Base-by-base conservation (phyloP, 2,888 invertebrate genomes). In the Cynaeus angustus region DNA sequence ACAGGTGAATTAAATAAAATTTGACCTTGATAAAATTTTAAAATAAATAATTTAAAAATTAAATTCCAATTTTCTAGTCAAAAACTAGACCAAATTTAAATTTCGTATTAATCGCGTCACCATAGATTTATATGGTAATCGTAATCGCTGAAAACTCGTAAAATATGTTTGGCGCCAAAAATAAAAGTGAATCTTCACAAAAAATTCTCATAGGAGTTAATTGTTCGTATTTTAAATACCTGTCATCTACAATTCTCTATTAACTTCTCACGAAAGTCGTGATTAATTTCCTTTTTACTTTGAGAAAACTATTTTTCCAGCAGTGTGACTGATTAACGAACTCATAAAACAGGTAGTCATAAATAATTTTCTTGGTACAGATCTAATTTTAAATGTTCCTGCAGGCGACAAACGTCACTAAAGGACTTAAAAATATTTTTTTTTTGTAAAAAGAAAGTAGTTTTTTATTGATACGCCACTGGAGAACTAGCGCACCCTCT, bases 11-110 rank as follows among this genome's bases (percentile, higher is more conserved):
- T 21, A 28, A 48, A 48, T 10, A 6, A 16, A n/a, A n/a, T n/a
- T 10, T 33, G 37, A 53, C 53, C 53, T 53, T 53, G 53, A 37
- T 53, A 53, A 9, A 53, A 53, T 53, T 14, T 30, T 13, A 14
- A 37, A 53, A 14, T n/a, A n/a, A n/a, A n/a, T n/a, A n/a, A n/a
- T n/a, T n/a, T n/a, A n/a, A n/a, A 30, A 8, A 30, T 30, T 30
- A 30, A 30, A 21, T 21, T 37, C 37, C 37, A n/a, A 37, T 37
- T 37, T 37, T 37, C 43, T 12, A 12, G 7, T 43, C 43, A 8
- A 43, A 43, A 13, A 43, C 3, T 43, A 43, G 10, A 8, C n/a
- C 8, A 4, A 14, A 43, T 43, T 43, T 43, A 43, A 43, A 43
- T 43, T 43, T 43, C 3, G 10, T 43, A 43, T 43, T 43, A 7